These are phyloP conservation scores for Paguma larvata DNA, from an alignment of 2,797 vertebrate species.

Conservation along the genomic window DNA sequence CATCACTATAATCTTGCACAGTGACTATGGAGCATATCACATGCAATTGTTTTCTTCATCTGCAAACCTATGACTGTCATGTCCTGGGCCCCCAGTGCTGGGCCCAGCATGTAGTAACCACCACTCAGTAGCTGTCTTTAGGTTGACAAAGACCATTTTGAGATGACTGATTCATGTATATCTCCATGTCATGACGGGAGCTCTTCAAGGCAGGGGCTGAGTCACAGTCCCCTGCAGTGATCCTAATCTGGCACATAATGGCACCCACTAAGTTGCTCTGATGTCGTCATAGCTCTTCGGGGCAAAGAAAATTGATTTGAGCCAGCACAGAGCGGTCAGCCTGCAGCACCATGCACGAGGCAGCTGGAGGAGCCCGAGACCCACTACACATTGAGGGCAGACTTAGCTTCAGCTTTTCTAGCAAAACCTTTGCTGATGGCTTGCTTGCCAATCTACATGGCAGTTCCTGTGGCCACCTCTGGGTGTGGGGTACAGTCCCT, in stretches of 20 bases:
- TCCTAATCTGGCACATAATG: neutral
- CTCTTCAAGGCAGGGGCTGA: neutral
- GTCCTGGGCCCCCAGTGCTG: neutral
- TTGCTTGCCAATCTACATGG: neutral
- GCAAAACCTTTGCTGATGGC: neutral
- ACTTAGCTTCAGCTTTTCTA: neutral
- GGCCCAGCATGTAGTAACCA: neutral
- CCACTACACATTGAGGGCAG: neutral
- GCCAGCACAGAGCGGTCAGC: neutral
- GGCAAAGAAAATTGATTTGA: neutral
- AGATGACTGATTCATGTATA: neutral
- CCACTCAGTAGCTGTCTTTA: neutral
- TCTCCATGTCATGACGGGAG: neutral
- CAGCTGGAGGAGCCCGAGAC: neutral
- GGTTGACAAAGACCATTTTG: neutral
- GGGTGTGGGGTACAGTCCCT: neutral
- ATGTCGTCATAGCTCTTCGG: neutral
- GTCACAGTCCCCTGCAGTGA: neutral
- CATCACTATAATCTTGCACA: neutral
- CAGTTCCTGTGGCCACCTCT: neutral
- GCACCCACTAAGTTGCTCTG: neutral
- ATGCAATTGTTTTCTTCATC: neutral
- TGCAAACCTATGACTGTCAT: neutral
- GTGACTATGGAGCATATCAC: no score
- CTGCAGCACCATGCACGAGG: accelerated